Evolutionary conservation across 1,140 invertebrate species (phyloP), one percentile per base, ranked within the genome.

Genomic region (Littorina saxatilis): DNA sequence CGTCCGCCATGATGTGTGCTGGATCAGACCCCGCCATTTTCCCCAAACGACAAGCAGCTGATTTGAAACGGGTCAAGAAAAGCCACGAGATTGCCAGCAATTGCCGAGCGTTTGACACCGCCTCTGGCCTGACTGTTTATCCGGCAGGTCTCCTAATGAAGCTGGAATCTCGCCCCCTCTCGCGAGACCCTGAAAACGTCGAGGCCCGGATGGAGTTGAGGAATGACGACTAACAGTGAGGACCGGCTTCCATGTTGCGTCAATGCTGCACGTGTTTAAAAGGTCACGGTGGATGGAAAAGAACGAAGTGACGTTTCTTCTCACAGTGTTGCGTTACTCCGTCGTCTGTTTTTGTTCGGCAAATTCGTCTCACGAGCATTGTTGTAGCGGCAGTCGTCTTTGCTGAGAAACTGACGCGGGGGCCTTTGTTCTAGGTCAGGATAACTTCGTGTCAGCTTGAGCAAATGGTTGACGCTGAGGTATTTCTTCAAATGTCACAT

Each of bases 261-360:
- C 35, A 27, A 40, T 20, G 37, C 4, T 73, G 70, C 70, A 73
- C 70, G 70, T 73, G 70, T 27, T 43, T n/a, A 29, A 73, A 73
- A 73, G 70, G 70, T 73, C 70, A 73, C 11, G 43, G 70, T 73
- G 37, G 20, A 20, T 17, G 43, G 43, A 47, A 17, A 47, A 47
- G 7, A 17, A 5, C n/a, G n/a, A n/a, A n/a, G n/a, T n/a, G n/a
- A n/a, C n/a, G n/a, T n/a, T n/a, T n/a, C n/a, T n/a, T n/a, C n/a
- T n/a, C n/a, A n/a, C n/a, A n/a, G n/a, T n/a, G n/a, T n/a, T n/a
- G n/a, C n/a, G n/a, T n/a, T n/a, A n/a, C n/a, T n/a, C n/a, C n/a
- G n/a, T n/a, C n/a, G n/a, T n/a, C n/a, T n/a, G n/a, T n/a, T n/a
- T n/a, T n/a, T n/a, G n/a, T n/a, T n/a, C n/a, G n/a, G n/a, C n/a